Evolutionary conservation across 2,888 invertebrate genomes (phyloP), one percentile per base, ranked within the genome.

Genomic region (Norana najaformis): DNA sequence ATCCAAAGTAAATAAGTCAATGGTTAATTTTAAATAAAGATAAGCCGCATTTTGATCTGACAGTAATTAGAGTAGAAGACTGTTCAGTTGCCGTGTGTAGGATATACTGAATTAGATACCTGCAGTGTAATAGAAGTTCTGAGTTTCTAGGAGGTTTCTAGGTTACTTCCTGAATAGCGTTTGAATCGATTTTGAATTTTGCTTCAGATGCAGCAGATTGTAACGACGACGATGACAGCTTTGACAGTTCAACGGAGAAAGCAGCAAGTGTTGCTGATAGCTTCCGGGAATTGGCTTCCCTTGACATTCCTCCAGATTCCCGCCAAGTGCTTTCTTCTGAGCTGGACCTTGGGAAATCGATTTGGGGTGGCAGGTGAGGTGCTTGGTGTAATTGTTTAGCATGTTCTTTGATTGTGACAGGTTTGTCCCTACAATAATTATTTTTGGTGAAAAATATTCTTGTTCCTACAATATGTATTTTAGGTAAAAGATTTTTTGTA

Each of bases 291-390:
- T 23, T 88, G 88, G 6, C 13, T 18, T 38, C 35, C 37, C 11
- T n/a, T 11, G 34, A 88, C 36, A n/a, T 37, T 88, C 20, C 39
- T 34, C 6, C 20, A 5, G 6, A 18, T 30, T 39, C 88, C 34
- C 5, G 34, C 30, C 37, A 39, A 30, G 5, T n/a, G 18, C 13
- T 13, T 85, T 4, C 82, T 69, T 53, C 69, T 37, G 83, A 85
- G 47, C 53, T 39, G 16, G 89, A 89, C 69, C 89, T 89, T 4
- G 89, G 89, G 18, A 89, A 41, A 47, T 88, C 88, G 41, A 88
- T 88, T 30, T 88, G 47, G 39, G 88, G 88, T 30, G 88, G 38
- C 37, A 37, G 88, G 88, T 88, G 30, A 85, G 35, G 20, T 85
- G 35, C 34, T 85, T n/a, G 35, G 11, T 69, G 69, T 69, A 30